Evolutionary conservation across 2,888 invertebrate genomes (phyloP).

Genomic region (Amblyjoppa proteus): DNA sequence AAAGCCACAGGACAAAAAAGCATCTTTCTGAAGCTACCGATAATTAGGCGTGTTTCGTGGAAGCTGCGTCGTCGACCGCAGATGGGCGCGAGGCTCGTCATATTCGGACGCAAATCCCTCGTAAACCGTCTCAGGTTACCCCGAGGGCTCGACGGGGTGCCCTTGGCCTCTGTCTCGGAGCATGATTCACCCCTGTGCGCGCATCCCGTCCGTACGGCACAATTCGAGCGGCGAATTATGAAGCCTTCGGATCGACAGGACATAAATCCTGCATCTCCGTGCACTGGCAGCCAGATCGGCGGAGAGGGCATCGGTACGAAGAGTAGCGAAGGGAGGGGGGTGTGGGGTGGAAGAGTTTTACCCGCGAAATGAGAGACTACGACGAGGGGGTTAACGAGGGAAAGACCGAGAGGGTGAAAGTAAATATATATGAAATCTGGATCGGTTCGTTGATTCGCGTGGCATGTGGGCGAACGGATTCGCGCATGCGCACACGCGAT

Average conservation of each 20-base stretch:
- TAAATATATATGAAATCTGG: constrained; percentile 60
- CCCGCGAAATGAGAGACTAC: constrained; percentile 4
- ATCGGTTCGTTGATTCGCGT: constrained; percentile 60
- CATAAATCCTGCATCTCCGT: constrained; percentile 64
- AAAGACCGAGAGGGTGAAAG: constrained; percentile 54
- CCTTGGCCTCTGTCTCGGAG: constrained; percentile 51
- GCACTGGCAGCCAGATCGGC: constrained; percentile 4
- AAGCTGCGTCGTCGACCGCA: constrained; percentile 61
- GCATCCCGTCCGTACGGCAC: constrained; percentile 33
- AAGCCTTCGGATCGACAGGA: constrained; percentile 72
- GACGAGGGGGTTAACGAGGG: constrained; percentile 56
- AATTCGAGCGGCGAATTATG: constrained; percentile 68
- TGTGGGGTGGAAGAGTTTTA: constrained; percentile 24
- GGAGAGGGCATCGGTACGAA: not conserved
- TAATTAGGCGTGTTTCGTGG: constrained; percentile 72
- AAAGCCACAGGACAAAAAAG: not conserved
- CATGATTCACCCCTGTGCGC: constrained; percentile 72
- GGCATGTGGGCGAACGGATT: constrained; percentile 62
- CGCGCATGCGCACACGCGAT: constrained; percentile 77
- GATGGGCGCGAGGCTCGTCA: constrained; percentile 73
- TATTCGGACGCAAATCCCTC: constrained; percentile 78
- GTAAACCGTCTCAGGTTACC: constrained; percentile 78
- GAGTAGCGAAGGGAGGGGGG: constrained; percentile 13
- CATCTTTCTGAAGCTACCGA: constrained; percentile 58
- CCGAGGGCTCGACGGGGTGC: constrained; percentile 62